phyloP scores from a whole-genome alignment of 2,113 vertebrate genomes.

The Sander lucioperca region DNA sequence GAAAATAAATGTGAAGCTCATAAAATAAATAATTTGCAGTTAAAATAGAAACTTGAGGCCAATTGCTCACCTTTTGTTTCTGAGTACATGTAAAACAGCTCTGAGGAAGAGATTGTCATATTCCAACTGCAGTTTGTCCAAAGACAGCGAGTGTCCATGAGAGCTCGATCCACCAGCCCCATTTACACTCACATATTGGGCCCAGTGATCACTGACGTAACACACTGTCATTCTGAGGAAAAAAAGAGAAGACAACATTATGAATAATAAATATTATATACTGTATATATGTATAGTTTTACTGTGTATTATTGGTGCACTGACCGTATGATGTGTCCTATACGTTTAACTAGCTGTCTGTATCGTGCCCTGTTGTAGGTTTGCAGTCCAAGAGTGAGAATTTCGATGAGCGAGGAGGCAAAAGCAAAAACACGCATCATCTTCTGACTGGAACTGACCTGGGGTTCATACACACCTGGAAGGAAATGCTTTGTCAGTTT shows the following conservation, averaged over 20 bases:
- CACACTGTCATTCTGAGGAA: conserved; percentile 91
- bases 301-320: conserved; percentile 16
- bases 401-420: conserved; percentile 92
- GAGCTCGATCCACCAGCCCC: conserved; percentile 68
- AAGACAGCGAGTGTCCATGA: conserved; percentile 85
- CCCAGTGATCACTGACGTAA: conserved; percentile 97
- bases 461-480: conserved; percentile 90
- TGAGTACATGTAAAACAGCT: conserved; percentile 93
- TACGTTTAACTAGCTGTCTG: conserved; percentile 95
- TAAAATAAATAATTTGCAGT: not conserved
- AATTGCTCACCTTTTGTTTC: conserved; percentile 92
- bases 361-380: conserved; percentile 96
- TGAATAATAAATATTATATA: not conserved
- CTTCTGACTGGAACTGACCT: conserved; percentile 92
- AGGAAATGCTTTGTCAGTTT: conserved; percentile 13
- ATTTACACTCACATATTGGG: conserved; percentile 86
- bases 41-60: not conserved
- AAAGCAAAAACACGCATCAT: conserved; percentile 99
- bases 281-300: not conserved
- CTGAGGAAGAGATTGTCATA: conserved; percentile 96
- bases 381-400: conserved; percentile 91
- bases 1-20: not conserved
- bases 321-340: conserved; percentile 95
- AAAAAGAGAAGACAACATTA: not conserved
- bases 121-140: conserved; percentile 94